These are phyloP conservation scores for Hybos culiciformis DNA, from an alignment of 2,888 invertebrate species.

Conservation along the genomic window DNA sequence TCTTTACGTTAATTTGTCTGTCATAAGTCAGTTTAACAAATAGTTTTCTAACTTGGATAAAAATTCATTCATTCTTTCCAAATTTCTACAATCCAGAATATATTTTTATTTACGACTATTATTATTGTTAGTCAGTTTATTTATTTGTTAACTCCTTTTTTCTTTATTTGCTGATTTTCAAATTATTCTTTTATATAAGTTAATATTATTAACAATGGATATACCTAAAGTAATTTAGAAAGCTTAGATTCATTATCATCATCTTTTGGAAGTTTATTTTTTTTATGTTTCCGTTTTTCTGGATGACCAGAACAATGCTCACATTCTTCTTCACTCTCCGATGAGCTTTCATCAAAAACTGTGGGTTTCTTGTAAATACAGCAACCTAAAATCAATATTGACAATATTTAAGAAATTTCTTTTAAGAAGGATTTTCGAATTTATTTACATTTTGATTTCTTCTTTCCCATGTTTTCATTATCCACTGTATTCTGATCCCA, in stretches of 20 bases:
- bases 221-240: background rate
- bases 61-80: too few relatives aligned
- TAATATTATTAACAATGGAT: too few relatives aligned
- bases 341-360: constrained; percentile 78
- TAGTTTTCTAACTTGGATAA: too few relatives aligned
- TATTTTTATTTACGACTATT: too few relatives aligned
- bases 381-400: constrained; percentile 50
- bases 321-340: constrained; percentile 69
- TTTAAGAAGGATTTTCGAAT: background rate
- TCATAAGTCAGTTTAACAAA: too few relatives aligned
- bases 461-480: constrained; percentile 88
- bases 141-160: too few relatives aligned
- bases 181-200: too few relatives aligned
- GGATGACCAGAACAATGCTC: constrained; percentile 78
- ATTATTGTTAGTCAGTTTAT: too few relatives aligned
- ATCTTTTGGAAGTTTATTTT: background rate
- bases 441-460: constrained; percentile 87
- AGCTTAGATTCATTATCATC: background rate
- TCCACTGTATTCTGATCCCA: constrained; percentile 88
- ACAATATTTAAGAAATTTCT: background rate
- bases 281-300: constrained; percentile 40
- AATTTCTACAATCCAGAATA: too few relatives aligned
- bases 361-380: constrained; percentile 89
- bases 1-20: too few relatives aligned
- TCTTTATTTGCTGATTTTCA: too few relatives aligned